phyloP scores from a whole-genome alignment of 1,140 invertebrate genomes.

The Heliconius eleuchia region DNA sequence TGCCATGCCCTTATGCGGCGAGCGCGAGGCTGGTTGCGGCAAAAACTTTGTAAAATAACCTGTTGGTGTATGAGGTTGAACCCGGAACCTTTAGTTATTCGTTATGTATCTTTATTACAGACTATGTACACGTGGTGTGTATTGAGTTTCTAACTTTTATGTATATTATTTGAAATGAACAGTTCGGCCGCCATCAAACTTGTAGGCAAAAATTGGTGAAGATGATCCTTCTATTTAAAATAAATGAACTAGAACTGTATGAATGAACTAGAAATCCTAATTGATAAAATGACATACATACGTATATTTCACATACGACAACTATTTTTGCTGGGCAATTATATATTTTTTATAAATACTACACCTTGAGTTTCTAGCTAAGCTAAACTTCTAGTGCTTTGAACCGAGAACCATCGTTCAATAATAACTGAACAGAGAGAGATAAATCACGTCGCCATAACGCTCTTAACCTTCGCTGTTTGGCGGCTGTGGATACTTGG shows the following conservation, averaged over 20 bases:
- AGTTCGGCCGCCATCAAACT: no score
- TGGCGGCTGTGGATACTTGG: no score
- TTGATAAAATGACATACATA: no score
- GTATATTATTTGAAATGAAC: no score
- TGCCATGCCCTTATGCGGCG: constrained; percentile 40
- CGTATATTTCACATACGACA: no score
- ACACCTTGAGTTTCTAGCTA: background rate
- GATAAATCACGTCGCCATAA: background rate
- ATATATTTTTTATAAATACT: background rate
- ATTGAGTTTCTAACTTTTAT: no score
- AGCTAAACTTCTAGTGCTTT: background rate
- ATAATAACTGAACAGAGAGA: background rate
- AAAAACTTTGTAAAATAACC: constrained; percentile 44
- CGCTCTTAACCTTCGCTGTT: background rate
- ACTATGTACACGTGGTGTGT: no score
- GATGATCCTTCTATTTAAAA: no score
- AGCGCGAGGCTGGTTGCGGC: constrained; percentile 32
- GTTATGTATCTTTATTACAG: background rate
- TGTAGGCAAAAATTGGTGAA: no score
- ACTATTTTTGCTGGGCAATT: no score
- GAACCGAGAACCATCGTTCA: background rate
- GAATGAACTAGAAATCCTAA: no score
- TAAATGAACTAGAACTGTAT: no score
- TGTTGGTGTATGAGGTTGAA: constrained; percentile 34
- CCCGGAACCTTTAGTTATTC: constrained; percentile 32